A percentile compares a stretch with the other conserved stretches of the same genome.
Conservation (phyloP, 2,797 vertebrate genomes). For the Coreius guichenoti region DNA sequence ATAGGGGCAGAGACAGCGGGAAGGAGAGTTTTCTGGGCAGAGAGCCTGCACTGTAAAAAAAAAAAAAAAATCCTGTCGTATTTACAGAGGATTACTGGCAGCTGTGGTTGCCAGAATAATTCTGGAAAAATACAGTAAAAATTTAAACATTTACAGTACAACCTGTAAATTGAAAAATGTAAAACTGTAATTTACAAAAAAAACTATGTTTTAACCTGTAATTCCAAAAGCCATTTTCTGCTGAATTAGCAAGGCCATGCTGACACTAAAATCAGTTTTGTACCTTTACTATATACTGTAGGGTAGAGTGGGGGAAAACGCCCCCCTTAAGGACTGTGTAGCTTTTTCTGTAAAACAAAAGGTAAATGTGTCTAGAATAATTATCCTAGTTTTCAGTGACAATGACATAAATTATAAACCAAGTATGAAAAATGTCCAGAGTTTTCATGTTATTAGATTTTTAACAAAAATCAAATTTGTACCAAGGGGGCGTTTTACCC, state of each 20-base stretch:
- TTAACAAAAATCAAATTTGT: too few relatives aligned
- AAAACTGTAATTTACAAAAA: background rate
- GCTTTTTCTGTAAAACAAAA: too few relatives aligned
- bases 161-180: background rate
- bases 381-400: too few relatives aligned
- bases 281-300: background rate
- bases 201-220: background rate
- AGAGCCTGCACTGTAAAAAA: slow-evolving; percentile 19
- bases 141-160: background rate
- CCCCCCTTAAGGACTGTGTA: too few relatives aligned
- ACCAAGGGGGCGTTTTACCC: too few relatives aligned
- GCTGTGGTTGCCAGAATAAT: background rate
- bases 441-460: too few relatives aligned
- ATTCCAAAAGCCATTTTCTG: background rate
- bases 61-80: background rate
- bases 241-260: background rate
- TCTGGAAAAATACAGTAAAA: background rate
- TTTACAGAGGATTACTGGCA: background rate
- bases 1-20: slow-evolving; percentile 47
- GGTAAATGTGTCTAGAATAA: too few relatives aligned
- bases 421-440: too few relatives aligned
- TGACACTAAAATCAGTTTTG: background rate
- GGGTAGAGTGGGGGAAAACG: too few relatives aligned
- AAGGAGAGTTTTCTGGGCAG: slow-evolving; percentile 67
- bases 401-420: too few relatives aligned